Evolutionary conservation across 2,888 invertebrate species (phyloP), one percentile per base, ranked within the genome.

Genomic region (Pseudococcus longispinus): DNA sequence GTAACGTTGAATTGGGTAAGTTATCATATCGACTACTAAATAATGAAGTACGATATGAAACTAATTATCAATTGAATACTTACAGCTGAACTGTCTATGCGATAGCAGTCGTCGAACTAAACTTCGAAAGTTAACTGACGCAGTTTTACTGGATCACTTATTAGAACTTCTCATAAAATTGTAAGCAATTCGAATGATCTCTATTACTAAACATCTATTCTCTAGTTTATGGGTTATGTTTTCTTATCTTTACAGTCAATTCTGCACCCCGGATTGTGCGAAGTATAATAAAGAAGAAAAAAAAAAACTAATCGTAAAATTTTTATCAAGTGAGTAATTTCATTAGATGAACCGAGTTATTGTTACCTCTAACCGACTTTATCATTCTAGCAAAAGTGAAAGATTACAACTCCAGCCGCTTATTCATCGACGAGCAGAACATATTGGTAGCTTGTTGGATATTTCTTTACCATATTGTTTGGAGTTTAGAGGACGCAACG

Each of bases 1-100:
- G 77, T 80, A 8, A 80, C 77, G 18, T 42, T 80, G 20, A 42
- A 42, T 23, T 80, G 77, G 77, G 77, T 80, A 42, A 42, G 77
- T 42, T 20, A 18, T 32, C 5, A 6, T 9, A 23, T 23, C 20
- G 8, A 13, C 2, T 9, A 55, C 20, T 55, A 51, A n/a, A n/a
- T 51, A 51, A 1, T 23, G 0, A 0, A 55, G 1, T 55, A 20
- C 9, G 0, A 8, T 8, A 6, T 20, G 5, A 20, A 20, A 8
- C 23, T 55, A 6, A 55, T 55, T 20, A 20, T 13, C 2, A n/a
- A 18, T n/a, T 18, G n/a, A n/a, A n/a, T n/a, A 60, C 3, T 80
- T 80, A 13, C 77, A 80, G 77, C 77, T 80, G 20, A 80, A 80
- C 18, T 80, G 77, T 20, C 77, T 80, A 4, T 37, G 37, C 9